phyloP scores from a whole-genome alignment of 2,113 vertebrate genomes.

The Halichoeres trimaculatus region DNA sequence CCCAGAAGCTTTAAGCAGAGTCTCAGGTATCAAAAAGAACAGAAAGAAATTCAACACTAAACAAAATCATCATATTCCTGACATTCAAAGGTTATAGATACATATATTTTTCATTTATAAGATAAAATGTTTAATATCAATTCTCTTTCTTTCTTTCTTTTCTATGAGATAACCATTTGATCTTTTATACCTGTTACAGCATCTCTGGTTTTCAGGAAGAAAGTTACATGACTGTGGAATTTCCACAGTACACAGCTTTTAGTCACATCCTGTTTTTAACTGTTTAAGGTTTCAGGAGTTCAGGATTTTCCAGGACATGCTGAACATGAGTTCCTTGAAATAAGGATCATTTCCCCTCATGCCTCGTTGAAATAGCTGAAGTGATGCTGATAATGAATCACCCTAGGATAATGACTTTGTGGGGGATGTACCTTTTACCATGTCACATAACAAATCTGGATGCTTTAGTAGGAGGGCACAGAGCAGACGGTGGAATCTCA shows the following conservation, averaged over 20 bases:
- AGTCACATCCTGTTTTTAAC: conserved; percentile 40
- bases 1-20: background rate
- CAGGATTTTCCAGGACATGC: background rate
- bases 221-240: conserved; percentile 2
- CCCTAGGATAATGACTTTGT: background rate
- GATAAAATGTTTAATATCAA: no score
- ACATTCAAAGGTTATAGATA: background rate
- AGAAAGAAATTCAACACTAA: background rate
- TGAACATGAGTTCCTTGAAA: background rate
- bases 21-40: background rate
- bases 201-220: background rate
- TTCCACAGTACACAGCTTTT: conserved; percentile 3
- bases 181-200: background rate
- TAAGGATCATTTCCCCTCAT: fast-evolving
- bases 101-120: no score
- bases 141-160: no score
- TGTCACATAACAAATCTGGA: background rate
- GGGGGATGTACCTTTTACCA: background rate
- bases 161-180: no score
- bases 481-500: conserved; percentile 3
- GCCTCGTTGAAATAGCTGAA: background rate
- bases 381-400: background rate
- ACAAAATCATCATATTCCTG: background rate
- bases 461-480: background rate
- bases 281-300: background rate